Evolutionary conservation across 2,888 invertebrate genomes (phyloP).

Genomic region (Yponomeuta malinellus): DNA sequence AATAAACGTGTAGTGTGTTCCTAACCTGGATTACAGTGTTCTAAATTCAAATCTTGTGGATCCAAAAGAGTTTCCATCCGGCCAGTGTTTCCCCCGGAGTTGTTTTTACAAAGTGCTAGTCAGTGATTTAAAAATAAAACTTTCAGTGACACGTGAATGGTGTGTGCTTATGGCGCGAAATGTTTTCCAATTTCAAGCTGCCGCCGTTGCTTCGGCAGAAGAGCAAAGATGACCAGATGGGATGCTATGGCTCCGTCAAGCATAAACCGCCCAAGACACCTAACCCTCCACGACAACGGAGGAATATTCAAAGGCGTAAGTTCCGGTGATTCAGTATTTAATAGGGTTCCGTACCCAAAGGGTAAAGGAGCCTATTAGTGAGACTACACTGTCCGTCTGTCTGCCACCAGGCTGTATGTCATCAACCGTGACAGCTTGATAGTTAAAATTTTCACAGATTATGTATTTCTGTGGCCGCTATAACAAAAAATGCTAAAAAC

Average conservation of each 20-base stretch:
- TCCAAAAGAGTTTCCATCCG: background rate
- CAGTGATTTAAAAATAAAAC: constrained; percentile 22
- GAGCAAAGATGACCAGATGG: constrained; percentile 66
- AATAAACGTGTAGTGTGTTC: constrained; percentile 4
- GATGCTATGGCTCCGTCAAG: constrained; percentile 66
- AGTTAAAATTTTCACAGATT: too few species aligned
- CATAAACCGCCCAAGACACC: constrained; percentile 77
- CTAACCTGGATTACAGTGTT: constrained; percentile 3
- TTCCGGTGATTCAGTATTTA: constrained; percentile 22
- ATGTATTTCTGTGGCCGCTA: too few species aligned
- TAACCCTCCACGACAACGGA: constrained; percentile 27
- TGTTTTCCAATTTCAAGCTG: constrained; percentile 77
- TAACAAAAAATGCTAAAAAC: too few species aligned
- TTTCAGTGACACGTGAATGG: constrained; percentile 28
- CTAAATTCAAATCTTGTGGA: background rate
- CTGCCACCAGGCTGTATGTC: too few species aligned
- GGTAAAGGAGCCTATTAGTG: too few species aligned
- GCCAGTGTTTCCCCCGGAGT: constrained; percentile 4
- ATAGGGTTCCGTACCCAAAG: too few species aligned
- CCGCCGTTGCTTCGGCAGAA: constrained; percentile 62
- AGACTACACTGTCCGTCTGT: too few species aligned
- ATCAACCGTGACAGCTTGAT: too few species aligned
- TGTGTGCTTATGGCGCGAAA: constrained; percentile 28
- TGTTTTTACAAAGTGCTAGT: constrained; percentile 10
- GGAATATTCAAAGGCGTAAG: constrained; percentile 60